phyloP scores from a whole-genome alignment of 2,797 vertebrate genomes.

The Xiphophorus birchmanni region DNA sequence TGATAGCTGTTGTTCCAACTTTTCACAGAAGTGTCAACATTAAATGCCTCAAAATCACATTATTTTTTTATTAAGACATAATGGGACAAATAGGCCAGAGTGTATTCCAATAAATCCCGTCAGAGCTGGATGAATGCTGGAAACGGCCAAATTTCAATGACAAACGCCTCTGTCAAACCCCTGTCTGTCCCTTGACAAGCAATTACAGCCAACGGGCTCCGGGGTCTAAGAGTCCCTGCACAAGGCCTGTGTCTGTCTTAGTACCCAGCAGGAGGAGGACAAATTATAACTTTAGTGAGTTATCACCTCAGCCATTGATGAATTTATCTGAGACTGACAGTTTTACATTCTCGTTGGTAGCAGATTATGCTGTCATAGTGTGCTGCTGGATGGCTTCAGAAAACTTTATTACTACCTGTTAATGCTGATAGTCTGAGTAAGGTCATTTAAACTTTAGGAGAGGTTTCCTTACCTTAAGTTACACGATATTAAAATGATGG shows the following conservation, averaged over 20 bases:
- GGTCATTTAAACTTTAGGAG: constrained; percentile 12
- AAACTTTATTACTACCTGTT: constrained; percentile 34
- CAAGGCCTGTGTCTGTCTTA: constrained; percentile 64
- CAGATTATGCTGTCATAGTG: constrained; percentile 39
- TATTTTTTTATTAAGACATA: constrained; percentile 9
- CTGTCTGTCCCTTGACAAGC: constrained; percentile 68
- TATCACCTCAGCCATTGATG: constrained; percentile 55
- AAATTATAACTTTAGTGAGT: constrained; percentile 49
- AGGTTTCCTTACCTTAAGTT: too few relatives aligned
- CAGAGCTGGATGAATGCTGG: constrained; percentile 38
- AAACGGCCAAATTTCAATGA: constrained; percentile 65
- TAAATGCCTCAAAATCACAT: background rate
- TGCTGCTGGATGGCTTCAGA: constrained; percentile 12
- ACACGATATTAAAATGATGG: background rate
- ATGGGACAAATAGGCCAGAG: constrained; percentile 37
- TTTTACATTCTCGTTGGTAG: constrained; percentile 52
- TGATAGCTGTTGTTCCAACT: background rate
- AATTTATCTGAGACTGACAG: constrained; percentile 53
- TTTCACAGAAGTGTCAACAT: background rate
- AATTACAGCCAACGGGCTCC: constrained; percentile 68
- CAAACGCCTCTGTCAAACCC: constrained; percentile 56
- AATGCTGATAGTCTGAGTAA: background rate
- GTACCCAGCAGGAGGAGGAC: constrained; percentile 25
- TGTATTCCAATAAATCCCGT: constrained; percentile 30
- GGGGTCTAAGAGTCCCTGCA: constrained; percentile 34